Evolutionary conservation across 2,888 invertebrate genomes (phyloP).

Genomic region (Cephus nigrinus): DNA sequence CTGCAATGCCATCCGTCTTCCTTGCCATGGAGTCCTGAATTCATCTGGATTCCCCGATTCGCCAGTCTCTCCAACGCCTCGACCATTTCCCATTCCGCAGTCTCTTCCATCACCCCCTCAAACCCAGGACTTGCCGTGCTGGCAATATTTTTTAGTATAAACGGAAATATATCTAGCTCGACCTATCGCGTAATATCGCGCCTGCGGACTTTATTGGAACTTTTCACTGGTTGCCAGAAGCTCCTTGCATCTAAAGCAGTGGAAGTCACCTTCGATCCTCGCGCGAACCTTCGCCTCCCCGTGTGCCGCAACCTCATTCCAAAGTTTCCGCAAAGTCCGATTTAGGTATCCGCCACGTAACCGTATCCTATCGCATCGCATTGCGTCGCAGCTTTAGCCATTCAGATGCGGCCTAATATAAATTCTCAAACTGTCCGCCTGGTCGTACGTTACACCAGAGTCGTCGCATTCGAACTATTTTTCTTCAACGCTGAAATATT

Average conservation of each 20-base stretch:
- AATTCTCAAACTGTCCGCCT: background rate
- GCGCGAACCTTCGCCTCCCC: background rate
- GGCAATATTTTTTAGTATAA: background rate
- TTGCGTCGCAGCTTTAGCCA: background rate
- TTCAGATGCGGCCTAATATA: background rate
- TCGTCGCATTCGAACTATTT: background rate
- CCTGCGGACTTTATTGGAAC: background rate
- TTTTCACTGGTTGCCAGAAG: background rate
- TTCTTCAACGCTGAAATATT: background rate
- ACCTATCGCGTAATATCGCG: background rate
- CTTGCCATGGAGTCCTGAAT: conserved; percentile 1
- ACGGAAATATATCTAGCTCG: background rate
- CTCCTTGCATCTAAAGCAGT: background rate
- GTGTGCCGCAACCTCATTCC: background rate
- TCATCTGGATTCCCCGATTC: conserved; percentile 16
- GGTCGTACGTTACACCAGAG: background rate
- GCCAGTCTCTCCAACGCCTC: conserved; percentile 4
- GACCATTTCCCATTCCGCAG: conserved; percentile 20
- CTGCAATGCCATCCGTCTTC: conserved; percentile 21
- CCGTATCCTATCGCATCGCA: background rate
- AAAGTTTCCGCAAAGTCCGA: background rate
- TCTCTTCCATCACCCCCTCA: background rate
- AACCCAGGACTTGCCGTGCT: background rate
- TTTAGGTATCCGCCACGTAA: background rate
- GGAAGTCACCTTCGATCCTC: background rate